A percentile compares a stretch with the other conserved stretches of the same genome.
phyloP scores from a whole-genome alignment of 2,113 vertebrate species.

The Bufo gargarizans region DNA sequence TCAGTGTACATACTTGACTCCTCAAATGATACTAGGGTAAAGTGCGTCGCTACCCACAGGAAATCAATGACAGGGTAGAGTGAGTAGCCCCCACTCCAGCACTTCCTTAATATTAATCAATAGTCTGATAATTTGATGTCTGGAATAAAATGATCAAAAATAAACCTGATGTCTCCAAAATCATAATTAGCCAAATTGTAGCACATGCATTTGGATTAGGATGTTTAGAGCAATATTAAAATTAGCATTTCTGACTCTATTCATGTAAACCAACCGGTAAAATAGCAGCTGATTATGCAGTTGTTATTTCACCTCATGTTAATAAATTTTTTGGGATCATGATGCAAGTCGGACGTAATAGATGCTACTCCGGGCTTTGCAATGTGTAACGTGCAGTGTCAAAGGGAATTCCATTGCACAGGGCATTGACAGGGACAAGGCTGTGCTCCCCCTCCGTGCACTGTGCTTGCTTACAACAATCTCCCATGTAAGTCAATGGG shows the following conservation, averaged over 20 bases:
- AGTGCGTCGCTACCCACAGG: not conserved
- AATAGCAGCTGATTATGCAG: not conserved
- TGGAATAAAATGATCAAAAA: not conserved
- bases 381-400: not conserved
- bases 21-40: not conserved
- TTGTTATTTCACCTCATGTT: too few species aligned
- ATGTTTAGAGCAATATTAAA: not conserved
- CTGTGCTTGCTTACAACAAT: too few species aligned
- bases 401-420: not conserved
- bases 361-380: too few species aligned
- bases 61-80: not conserved
- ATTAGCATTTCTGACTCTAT: not conserved
- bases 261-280: not conserved
- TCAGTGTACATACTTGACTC: not conserved
- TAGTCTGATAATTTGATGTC: constrained; percentile 3
- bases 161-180: not conserved
- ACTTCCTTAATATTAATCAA: not conserved
- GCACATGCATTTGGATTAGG: not conserved
- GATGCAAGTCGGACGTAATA: not conserved
- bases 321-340: not conserved
- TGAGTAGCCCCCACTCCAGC: not conserved
- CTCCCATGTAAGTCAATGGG: too few species aligned
- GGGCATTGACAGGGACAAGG: not conserved
- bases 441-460: not conserved
- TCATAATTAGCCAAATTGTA: not conserved